These are phyloP conservation scores for Dinoponera quadriceps DNA, from an alignment of 1,140 invertebrate species.

Conservation along the genomic window DNA sequence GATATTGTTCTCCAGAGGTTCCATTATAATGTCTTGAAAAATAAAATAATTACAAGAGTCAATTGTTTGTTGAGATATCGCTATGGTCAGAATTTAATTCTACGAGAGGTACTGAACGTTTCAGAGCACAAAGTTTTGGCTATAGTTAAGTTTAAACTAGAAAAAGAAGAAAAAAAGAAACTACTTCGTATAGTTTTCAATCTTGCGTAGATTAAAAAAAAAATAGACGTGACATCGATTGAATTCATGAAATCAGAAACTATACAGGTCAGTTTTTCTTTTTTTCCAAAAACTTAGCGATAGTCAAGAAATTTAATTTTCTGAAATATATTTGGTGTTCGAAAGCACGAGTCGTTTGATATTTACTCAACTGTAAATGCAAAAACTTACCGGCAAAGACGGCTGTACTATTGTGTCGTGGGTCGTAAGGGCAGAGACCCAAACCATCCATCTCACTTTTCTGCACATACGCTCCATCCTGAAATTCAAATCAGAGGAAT, in stretches of 20 bases:
- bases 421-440: slow-evolving; percentile 96
- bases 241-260: too few species aligned
- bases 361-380: background rate
- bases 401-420: slow-evolving; percentile 96
- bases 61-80: too few species aligned
- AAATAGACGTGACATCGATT: too few species aligned
- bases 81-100: slow-evolving; percentile 3
- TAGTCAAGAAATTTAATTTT: too few species aligned
- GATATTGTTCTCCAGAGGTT: too few species aligned
- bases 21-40: too few species aligned
- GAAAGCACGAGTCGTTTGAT: background rate
- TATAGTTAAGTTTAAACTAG: background rate
- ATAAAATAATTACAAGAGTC: too few species aligned
- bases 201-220: background rate
- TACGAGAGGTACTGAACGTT: background rate
- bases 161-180: background rate
- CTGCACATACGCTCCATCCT: slow-evolving; percentile 86
- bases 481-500: slow-evolving; percentile 78
- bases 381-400: slow-evolving; percentile 89
- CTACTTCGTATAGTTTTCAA: background rate
- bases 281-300: too few species aligned
- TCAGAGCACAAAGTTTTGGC: background rate
- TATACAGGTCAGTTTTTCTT: too few species aligned
- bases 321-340: too few species aligned
- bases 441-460: slow-evolving; percentile 92